Conservation (phyloP, 2,113 vertebrate genomes). For the Corythaixoides concolor region DNA sequence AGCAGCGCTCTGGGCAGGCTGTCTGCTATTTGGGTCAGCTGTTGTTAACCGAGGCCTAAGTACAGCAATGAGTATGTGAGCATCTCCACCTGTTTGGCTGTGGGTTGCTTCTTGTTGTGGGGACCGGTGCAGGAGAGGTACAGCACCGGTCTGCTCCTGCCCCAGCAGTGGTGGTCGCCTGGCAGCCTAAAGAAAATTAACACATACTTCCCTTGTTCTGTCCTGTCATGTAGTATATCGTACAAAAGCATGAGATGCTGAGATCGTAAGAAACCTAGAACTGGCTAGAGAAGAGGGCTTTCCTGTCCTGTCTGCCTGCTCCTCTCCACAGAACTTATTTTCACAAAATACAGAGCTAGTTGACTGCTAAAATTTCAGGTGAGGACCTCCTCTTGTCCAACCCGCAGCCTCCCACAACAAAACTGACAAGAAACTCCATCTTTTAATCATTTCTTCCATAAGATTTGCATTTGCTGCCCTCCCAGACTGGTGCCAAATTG, state of each 20-base stretch:
- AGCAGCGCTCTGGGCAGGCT: background rate
- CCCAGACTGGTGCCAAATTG: background rate
- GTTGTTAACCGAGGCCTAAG: background rate
- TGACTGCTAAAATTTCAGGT: background rate
- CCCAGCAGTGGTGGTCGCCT: background rate
- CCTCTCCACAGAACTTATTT: background rate
- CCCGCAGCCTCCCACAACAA: background rate
- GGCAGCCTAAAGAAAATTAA: background rate
- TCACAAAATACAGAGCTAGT: background rate
- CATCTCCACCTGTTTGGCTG: background rate
- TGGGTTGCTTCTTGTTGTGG: fast-evolving
- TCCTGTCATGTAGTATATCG: background rate
- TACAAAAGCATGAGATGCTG: background rate
- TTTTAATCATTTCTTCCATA: background rate
- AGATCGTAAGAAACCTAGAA: background rate
- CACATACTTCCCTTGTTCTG: fast-evolving
- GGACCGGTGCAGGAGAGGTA: too few relatives aligned
- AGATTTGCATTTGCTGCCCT: background rate
- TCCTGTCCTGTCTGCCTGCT: background rate
- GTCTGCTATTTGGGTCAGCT: fast-evolving
- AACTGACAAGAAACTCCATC: background rate
- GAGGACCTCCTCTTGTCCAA: background rate
- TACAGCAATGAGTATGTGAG: background rate
- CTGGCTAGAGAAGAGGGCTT: background rate
- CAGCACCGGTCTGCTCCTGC: background rate